phyloP scores from a whole-genome alignment of 2,797 vertebrate genomes.

The Ciconia nigra region DNA sequence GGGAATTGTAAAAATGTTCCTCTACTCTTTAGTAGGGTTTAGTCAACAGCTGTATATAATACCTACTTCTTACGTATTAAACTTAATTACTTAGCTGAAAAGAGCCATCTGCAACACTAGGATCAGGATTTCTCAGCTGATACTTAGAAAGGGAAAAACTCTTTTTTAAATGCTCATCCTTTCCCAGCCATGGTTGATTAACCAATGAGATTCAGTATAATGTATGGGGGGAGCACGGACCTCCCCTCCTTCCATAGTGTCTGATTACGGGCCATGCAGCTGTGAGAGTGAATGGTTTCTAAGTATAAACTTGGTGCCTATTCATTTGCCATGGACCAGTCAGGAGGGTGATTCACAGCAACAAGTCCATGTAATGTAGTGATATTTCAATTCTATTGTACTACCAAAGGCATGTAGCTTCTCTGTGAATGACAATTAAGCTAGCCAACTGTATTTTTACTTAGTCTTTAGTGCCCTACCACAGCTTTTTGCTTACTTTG shows the following conservation, averaged over 20 bases:
- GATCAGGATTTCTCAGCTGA: background rate
- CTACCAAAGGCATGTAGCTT: background rate
- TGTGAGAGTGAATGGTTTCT: background rate
- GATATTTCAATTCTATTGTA: background rate
- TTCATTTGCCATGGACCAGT: background rate
- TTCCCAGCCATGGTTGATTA: background rate
- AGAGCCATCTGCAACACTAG: background rate
- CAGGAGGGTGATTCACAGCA: background rate
- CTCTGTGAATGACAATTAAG: background rate
- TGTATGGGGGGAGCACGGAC: background rate
- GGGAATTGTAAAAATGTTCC: background rate
- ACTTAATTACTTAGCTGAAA: background rate
- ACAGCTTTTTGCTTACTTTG: background rate
- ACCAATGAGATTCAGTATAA: background rate
- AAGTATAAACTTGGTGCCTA: background rate
- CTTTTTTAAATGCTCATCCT: background rate
- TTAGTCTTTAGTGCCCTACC: background rate
- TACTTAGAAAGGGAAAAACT: background rate
- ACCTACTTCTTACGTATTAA: background rate
- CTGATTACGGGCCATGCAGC: background rate
- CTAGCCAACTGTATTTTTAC: background rate
- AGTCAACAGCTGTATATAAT: background rate
- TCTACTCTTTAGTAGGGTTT: background rate
- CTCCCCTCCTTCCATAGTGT: background rate
- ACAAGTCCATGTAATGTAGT: background rate